Base-by-base conservation (phyloP, 2,797 vertebrate species). In the Pangasius larnaudii region DNA sequence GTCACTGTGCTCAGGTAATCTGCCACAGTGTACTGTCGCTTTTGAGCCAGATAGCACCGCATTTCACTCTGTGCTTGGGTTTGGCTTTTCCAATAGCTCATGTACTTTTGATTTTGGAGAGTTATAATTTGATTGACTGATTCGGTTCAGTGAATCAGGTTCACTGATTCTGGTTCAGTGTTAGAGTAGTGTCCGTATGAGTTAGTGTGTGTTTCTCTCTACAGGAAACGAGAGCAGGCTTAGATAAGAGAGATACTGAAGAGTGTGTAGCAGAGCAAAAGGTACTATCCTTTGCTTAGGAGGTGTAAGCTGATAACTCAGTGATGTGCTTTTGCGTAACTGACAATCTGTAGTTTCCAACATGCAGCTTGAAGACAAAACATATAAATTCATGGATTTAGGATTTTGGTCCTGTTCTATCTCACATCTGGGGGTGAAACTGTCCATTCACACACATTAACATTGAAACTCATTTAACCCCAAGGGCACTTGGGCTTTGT, bases 241-340 rank as follows among this genome's bases (percentile, higher is more conserved):
- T 42, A 58, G 75, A 80, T 88, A 84, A 87, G 67, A 58, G 53
- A 75, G 56, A 72, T 22, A 59, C 42, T 59, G 51, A 80, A 71
- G 77, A 42, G 69, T 59, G 53, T n/a, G 46, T n/a, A 36, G 1
- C 42, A 16, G 36, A 53, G 51, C 36, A 67, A 39, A 83, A 83
- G 82, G 56, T 71, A 61, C 63, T 33, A 33, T 49, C 74, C 13
- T 71, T 58, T 58, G 53, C 5, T 81, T 77, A 86, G 63, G 53
- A 65, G 49, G 85, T 58, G 85, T 87, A 83, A 87, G 51, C 88
- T 88, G 72, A 80, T 81, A 84, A 75, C 84, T 56, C 36, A 9
- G 42, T 79, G 72, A 69, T 42, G 61, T 80, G 39, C 79, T 88
- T 87, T 84, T 90, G 86, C 86, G 51, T 91, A 90, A 89, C 75